These are phyloP conservation scores for Deilephila porcellus DNA, from an alignment of 2,888 invertebrate genomes.

Conservation along the genomic window DNA sequence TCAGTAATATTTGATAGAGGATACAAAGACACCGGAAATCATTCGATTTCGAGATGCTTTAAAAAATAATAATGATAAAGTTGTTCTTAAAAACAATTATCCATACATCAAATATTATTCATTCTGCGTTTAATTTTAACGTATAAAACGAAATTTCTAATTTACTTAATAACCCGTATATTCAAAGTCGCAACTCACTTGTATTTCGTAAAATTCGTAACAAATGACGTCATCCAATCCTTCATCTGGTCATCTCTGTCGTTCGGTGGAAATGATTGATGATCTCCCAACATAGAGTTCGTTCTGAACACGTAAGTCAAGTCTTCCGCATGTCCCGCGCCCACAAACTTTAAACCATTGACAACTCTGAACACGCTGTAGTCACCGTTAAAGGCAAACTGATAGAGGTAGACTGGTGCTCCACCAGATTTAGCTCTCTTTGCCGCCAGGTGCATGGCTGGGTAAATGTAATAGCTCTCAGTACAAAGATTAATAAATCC, in stretches of 20 bases:
- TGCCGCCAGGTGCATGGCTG: slow-evolving; percentile 61
- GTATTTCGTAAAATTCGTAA: slow-evolving; percentile 63
- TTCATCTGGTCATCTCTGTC: slow-evolving; percentile 55
- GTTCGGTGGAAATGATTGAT: slow-evolving; percentile 42
- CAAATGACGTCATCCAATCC: slow-evolving; percentile 61
- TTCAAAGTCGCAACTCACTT: slow-evolving; percentile 51
- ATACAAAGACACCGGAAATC: not conserved
- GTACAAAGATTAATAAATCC: slow-evolving; percentile 59
- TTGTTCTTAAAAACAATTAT: no score
- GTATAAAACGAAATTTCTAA: not conserved
- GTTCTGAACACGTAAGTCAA: slow-evolving; percentile 81
- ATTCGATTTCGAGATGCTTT: no score
- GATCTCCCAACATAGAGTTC: slow-evolving; percentile 53
- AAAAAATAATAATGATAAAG: no score
- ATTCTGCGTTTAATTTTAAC: not conserved
- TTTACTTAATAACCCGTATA: not conserved
- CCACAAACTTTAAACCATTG: slow-evolving; percentile 64
- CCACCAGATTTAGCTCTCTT: slow-evolving; percentile 49
- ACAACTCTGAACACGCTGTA: slow-evolving; percentile 74
- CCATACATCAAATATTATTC: no score
- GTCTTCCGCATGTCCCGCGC: slow-evolving; percentile 86
- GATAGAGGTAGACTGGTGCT: slow-evolving; percentile 80
- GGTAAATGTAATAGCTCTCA: slow-evolving; percentile 65
- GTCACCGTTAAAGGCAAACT: slow-evolving; percentile 80
- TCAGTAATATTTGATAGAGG: not conserved